Evolutionary conservation across 2,797 vertebrate genomes (phyloP).

Genomic region (Neomorphus geoffroyi): DNA sequence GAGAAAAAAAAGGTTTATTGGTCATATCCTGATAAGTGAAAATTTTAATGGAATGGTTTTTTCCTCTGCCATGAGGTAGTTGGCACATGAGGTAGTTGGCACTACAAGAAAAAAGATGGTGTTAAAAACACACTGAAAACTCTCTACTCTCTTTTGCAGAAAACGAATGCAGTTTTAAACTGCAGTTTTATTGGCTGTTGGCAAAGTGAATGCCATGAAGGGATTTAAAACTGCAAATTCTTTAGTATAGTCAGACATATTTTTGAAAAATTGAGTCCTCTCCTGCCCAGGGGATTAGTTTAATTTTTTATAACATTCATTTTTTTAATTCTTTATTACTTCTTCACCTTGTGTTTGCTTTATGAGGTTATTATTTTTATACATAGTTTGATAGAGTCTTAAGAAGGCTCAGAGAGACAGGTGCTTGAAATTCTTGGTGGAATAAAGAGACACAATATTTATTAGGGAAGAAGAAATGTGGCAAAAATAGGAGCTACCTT

Average conservation of each 20-base stretch:
- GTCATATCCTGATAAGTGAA: not conserved
- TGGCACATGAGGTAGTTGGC: not conserved
- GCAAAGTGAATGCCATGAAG: constrained; percentile 49
- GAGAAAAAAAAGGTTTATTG: not conserved
- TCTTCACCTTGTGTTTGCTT: constrained; percentile 47
- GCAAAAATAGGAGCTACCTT: constrained; percentile 8
- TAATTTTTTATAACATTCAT: constrained; percentile 57
- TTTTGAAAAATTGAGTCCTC: constrained; percentile 27
- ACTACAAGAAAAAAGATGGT: not conserved
- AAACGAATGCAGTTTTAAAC: constrained; percentile 56
- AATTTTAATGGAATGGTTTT: not conserved
- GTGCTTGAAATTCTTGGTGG: constrained; percentile 45
- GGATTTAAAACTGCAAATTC: constrained; percentile 50
- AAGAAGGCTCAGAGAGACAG: constrained; percentile 38
- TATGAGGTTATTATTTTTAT: constrained; percentile 63
- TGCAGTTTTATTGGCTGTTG: constrained; percentile 46
- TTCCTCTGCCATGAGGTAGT: not conserved
- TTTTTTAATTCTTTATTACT: constrained; percentile 62
- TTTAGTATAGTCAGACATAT: not conserved
- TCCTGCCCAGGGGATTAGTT: constrained; percentile 45
- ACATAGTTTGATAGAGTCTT: not conserved
- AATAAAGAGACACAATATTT: constrained; percentile 39
- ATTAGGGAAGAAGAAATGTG: constrained; percentile 11
- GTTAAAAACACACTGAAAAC: constrained; percentile 30
- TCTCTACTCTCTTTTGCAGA: constrained; percentile 35